A percentile compares a stretch with the other conserved stretches of the same genome.
These are phyloP conservation scores for Anorthoa munda DNA, from an alignment of 2,888 invertebrate genomes.

Conservation along the genomic window DNA sequence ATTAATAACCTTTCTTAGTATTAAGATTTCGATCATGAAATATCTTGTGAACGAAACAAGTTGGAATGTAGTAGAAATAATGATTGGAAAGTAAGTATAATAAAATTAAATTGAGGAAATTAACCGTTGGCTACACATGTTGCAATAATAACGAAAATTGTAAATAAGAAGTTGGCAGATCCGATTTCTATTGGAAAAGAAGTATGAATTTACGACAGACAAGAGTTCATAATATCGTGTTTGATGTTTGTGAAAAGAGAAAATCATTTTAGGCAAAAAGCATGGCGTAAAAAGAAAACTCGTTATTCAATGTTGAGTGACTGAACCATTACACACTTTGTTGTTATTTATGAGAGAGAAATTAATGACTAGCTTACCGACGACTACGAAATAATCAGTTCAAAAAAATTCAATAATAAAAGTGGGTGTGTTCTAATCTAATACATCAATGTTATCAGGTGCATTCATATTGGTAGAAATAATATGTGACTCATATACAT, in stretches of 20 bases:
- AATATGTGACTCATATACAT: conserved; percentile 63
- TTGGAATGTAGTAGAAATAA: conserved; percentile 44
- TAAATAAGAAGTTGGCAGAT: conserved; percentile 73
- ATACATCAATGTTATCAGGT: conserved; percentile 70
- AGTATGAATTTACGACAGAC: conserved; percentile 65
- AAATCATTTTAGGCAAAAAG: conserved; percentile 77
- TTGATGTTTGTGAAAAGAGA: conserved; percentile 91
- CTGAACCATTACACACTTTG: conserved; percentile 44
- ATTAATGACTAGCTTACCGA: conserved; percentile 28
- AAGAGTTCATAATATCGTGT: conserved; percentile 74
- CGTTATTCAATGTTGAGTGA: conserved; percentile 32
- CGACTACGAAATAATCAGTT: conserved; percentile 29
- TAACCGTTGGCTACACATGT: conserved; percentile 46
- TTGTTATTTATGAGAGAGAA: conserved; percentile 42
- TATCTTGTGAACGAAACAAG: conserved; percentile 28
- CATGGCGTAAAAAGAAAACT: conserved; percentile 65
- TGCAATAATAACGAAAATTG: conserved; percentile 66
- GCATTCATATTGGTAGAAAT: conserved; percentile 69
- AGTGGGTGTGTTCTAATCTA: conserved; percentile 60
- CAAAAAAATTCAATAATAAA: conserved; percentile 41
- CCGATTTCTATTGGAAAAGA: conserved; percentile 68
- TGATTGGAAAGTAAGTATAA: conserved; percentile 53
- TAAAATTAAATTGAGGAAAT: conserved; percentile 58
- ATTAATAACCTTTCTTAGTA: conserved; percentile 12
- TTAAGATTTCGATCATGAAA: conserved; percentile 33